Evolutionary conservation across 2,888 invertebrate genomes (phyloP), one percentile per base, ranked within the genome.

Genomic region (Stratiomys singularior): DNA sequence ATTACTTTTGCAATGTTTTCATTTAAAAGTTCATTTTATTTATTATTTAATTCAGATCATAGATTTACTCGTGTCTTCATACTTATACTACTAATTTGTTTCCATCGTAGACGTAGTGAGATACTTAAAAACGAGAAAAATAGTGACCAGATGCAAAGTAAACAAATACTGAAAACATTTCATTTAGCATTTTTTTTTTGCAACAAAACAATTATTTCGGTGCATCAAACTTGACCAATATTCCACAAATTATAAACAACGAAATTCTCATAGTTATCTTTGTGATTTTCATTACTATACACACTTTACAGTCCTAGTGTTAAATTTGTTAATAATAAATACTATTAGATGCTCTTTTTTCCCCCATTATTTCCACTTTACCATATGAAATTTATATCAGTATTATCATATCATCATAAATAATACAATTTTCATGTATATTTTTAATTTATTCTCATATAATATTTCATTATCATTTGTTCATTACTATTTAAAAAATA

Each of bases 401-500:
- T 25, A 52, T 77, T 56, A 77, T 60, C 44, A 76, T 58, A 30
- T 56, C 30, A 76, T 58, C 27, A 66, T 63, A 52, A 47, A 71
- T 71, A 60, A 77, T 63, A 60, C 44, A 71, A 25, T 77, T 23
- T 37, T 77, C 52, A 46, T 77, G 13, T 52, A 23, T 76, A 46
- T 15, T 30, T 37, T 44, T 74, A 58, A 72, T 56, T 64, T 44
- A 58, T 67, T 71, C 67, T 46, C 63, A 4, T 52, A 52, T 52
- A 52, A 52, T 52, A 52, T 52, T 13, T 13, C 52, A 52, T 13
- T 13, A 64, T 79, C 30, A 28, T 23, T 63, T 74, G 13, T 74
- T 74, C 69, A 30, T 78, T 64, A 76, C 77, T 79, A 78, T 78
- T n/a, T 79, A 79, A 23, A 79, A 79, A 79, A 79, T 78, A 79